Evolutionary conservation across 2,797 vertebrate genomes (phyloP).

Genomic region (Diplodus sargus): DNA sequence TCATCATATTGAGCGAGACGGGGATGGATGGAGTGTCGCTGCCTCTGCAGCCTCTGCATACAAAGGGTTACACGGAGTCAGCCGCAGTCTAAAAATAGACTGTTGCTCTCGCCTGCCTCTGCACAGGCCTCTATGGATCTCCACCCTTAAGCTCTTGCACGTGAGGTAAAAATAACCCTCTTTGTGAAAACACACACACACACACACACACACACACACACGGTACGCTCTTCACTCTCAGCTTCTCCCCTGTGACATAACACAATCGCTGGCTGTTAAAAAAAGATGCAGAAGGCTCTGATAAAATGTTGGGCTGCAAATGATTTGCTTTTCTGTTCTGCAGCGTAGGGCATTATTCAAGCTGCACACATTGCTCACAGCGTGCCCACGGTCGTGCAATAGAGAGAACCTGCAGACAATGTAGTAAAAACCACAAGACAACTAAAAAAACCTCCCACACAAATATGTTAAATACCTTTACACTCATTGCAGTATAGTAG

Average conservation of each 20-base stretch:
- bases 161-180: slow-evolving; percentile 85
- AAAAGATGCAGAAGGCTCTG: slow-evolving; percentile 48
- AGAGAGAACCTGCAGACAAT: slow-evolving; percentile 4
- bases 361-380: slow-evolving; percentile 17
- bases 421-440: slow-evolving; percentile 8
- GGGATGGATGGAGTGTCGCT: slow-evolving; percentile 47
- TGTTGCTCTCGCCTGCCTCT: slow-evolving; percentile 76
- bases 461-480: not conserved
- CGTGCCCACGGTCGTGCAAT: slow-evolving; percentile 11
- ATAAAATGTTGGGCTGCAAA: slow-evolving; percentile 44
- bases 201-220: not conserved
- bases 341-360: slow-evolving; percentile 7
- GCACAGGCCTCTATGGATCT: slow-evolving; percentile 68
- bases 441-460: not conserved
- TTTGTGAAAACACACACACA: slow-evolving; percentile 41
- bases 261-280: slow-evolving; percentile 55
- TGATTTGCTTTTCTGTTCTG: slow-evolving; percentile 22
- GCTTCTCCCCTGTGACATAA: slow-evolving; percentile 62
- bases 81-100: slow-evolving; percentile 85
- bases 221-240: slow-evolving; percentile 23
- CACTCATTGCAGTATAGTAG: too few relatives aligned
- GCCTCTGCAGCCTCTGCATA: slow-evolving; percentile 69
- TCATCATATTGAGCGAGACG: slow-evolving; percentile 31
- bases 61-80: slow-evolving; percentile 81
- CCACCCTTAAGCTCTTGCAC: slow-evolving; percentile 77